These are phyloP conservation scores for Neoascia interrupta DNA, from an alignment of 2,888 invertebrate genomes.

Conservation along the genomic window DNA sequence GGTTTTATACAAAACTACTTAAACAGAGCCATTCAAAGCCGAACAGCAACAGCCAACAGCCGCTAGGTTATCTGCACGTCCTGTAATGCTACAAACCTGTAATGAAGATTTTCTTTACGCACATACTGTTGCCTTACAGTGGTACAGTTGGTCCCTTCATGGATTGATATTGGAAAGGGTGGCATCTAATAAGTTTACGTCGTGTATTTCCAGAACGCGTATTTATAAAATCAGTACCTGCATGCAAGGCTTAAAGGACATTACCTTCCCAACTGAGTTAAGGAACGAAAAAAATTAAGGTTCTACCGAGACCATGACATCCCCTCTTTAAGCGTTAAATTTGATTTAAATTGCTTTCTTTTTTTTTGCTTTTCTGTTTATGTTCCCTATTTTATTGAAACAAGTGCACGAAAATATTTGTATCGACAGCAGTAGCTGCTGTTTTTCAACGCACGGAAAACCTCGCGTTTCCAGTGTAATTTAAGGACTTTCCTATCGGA, in stretches of 20 bases:
- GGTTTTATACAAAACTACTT: too few species aligned
- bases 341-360: constrained; percentile 26
- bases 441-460: background rate
- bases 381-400: constrained; percentile 33
- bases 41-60: too few species aligned
- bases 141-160: background rate
- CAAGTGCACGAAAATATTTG: constrained; percentile 7
- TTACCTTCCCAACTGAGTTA: background rate
- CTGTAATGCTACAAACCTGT: background rate
- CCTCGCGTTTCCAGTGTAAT: constrained; percentile 37
- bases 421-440: constrained; percentile 28
- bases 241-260: constrained; percentile 42
- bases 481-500: constrained; percentile 39
- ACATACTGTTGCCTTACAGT: background rate
- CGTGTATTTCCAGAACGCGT: constrained; percentile 45
- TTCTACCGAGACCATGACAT: constrained; percentile 49
- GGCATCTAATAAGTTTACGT: constrained; percentile 53
- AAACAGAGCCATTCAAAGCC: too few species aligned
- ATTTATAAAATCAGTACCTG: constrained; percentile 62
- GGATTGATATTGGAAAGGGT: too few species aligned
- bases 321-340: constrained; percentile 30
- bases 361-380: too few species aligned
- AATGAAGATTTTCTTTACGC: background rate
- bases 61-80: too few species aligned
- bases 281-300: background rate